Percentiles rank a stretch among this genome's conserved stretches.
Evolutionary conservation across 2,797 vertebrate genomes (phyloP).

Genomic region (Sparus aurata): DNA sequence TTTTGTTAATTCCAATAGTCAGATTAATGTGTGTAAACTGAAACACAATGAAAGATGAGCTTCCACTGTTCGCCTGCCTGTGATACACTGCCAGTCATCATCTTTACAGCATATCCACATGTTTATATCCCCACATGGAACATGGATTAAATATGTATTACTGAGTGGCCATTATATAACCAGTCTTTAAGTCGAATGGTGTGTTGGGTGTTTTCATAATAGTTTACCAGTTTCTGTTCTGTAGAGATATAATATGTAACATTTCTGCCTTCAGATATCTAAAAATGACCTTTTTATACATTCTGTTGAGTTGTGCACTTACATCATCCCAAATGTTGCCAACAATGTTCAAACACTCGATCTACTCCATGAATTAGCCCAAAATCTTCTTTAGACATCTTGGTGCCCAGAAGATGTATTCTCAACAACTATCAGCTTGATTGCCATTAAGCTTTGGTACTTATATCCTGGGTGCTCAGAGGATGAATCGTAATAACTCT

Average conservation of each 20-base stretch:
- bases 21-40: constrained; percentile 26
- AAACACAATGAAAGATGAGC: constrained; percentile 17
- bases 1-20: constrained; percentile 41
- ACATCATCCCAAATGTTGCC: too few relatives aligned
- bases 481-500: not conserved
- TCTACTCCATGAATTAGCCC: too few relatives aligned
- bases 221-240: not conserved
- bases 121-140: not conserved
- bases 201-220: not conserved
- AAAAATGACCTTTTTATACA: too few relatives aligned
- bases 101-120: not conserved
- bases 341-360: too few relatives aligned
- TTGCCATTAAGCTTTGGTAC: not conserved
- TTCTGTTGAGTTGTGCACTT: too few relatives aligned
- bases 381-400: too few relatives aligned
- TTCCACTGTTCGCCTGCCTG: not conserved
- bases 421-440: not conserved
- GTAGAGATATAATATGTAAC: too few relatives aligned
- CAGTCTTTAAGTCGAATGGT: not conserved
- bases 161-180: too few relatives aligned
- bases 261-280: too few relatives aligned
- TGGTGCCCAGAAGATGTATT: too few relatives aligned
- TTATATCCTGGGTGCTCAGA: not conserved
- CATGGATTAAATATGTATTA: not conserved
- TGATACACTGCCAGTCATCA: constrained; percentile 7